Base-by-base conservation (phyloP, 2,888 invertebrate species). In the Cataglyphis albicans region DNA sequence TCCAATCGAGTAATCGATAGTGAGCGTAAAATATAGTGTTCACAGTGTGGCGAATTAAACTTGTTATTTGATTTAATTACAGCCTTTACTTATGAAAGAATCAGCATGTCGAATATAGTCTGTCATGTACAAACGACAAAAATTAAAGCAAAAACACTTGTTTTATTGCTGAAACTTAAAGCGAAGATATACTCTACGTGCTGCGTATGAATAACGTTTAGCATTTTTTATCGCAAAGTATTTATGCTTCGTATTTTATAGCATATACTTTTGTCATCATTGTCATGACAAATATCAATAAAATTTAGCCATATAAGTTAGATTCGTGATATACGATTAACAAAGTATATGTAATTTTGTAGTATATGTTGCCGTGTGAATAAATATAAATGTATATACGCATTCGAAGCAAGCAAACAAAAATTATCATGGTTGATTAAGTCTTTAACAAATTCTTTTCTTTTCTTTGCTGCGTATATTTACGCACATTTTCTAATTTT, bases 11-110 rank as follows among this genome's bases (percentile, higher is more conserved):
- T 32, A 57, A 76, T 76, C 68, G 41, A 76, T 68, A 35, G 57
- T 59, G 25, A n/a, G 32, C 68, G 29, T n/a, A n/a, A 48, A 48
- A 48, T 32, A 41, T 41, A 44, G n/a, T 55, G 52, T 68, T 32
- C 52, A 59, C 7, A 44, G 25, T 25, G 25, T 38, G 32, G 12
- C 32, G 35, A 21, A 78, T 68, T 41, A 21, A 59, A 29, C 44
- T 18, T 57, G 21, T 44, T 70, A 78, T 32, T 78, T 48, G 59
- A 44, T 44, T 44, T 70, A 70, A 78, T 80, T 80, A 70, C 59
- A 70, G 32, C 18, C 12, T 9, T 41, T 41, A 41, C 29, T 18
- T 55, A 32, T 38, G 59, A 18, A 29, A 44, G 21, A 25, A 25
- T 25, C 4, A 29, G 29, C 74, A 35, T 18, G 48, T 55, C 35